Base-by-base conservation (phyloP, 2,113 vertebrate species). In the Dipodomys spectabilis region DNA sequence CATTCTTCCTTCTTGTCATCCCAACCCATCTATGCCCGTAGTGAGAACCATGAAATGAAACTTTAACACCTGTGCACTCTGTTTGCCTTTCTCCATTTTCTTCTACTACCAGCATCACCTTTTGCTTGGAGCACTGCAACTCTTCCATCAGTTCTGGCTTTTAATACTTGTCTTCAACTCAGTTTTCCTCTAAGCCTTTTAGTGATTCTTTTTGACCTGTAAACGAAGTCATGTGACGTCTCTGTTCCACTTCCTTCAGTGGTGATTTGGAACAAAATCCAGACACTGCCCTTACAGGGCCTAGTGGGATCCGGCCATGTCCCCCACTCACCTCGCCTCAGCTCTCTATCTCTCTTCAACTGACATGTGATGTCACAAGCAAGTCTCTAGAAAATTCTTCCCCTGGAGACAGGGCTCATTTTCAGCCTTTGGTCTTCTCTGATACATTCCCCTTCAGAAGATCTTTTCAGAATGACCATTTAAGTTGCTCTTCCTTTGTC, bases 361-460 rank as follows among this genome's bases (percentile, higher is more conserved):
- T 79, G n/a, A 16, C 67, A 64, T 27, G 80, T 65, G 32, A 85
- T 3, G 2, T 32, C 45, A 88, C 12, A 82, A 18, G 23, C 39
- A 92, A 45, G 49, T 65, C n/a, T 67, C 28, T 92, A 84, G 87
- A 93, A 89, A 10, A 1, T 73, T 93, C 80, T 90, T 86, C 28
- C n/a, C 18, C 10, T 68, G 16, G 11, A 30, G 22, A 10, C 1
- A 28, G 45, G 10, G n/a, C 28, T 90, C 7, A 15, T 93, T 65
- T 22, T 89, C 32, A 72, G n/a, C 19, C 30, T 87, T 64, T 57
- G 53, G 18, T 83, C 28, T 87, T 18, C 72, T 39, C 1, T 83
- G 69, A 77, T 53, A 69, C 27, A 8, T 32, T 6, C 39, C 22
- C 79, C 72, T 78, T 73, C 13, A 69, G 64, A 81, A 25, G 1